Base-by-base conservation (phyloP, 2,797 vertebrate genomes). In the Bradypodion pumilum region DNA sequence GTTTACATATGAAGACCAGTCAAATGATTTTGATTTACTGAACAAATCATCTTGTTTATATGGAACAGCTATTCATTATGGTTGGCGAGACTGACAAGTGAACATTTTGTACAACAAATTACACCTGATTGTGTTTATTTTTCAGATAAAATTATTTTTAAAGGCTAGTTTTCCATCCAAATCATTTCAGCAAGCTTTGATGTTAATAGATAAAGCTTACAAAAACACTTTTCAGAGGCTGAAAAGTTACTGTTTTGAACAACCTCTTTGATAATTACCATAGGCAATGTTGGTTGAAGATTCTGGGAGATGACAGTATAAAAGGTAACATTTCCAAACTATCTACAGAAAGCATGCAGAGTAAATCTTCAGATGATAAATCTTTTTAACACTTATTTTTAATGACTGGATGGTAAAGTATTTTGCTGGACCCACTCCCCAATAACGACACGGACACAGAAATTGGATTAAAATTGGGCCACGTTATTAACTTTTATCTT, bases 311-410 rank as follows among this genome's bases (percentile, higher is more conserved):
- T 15, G 13, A 15, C 21, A 2, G 21, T 56, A 15, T 19, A 56
- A 56, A 56, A 56, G 21, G 52, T 21, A 21, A 13, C 52, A 56
- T 56, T 56, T 56, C 52, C 3, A 56, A 21, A 56, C 52, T 2
- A 15, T 56, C 3, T n/a, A n/a, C n/a, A n/a, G n/a, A n/a, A n/a
- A n/a, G 15, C 52, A 56, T 56, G 52, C 21, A 19, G 52, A 56
- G 5, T 40, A 75, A 68, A 83, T 76, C 81, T 76, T 32, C 46
- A 52, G 75, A 75, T 65, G 60, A n/a, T 66, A 68, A n/a, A 62
- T 23, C 62, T 66, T 83, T 8, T 75, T 35, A 13, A n/a, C 25
- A 42, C 7, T 69, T 37, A 62, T 23, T 59, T 73, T 25, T 35
- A 72, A 78, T n/a, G 59, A 78, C 72, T 19, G 77, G 74, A 77